Conservation (phyloP, 2,888 invertebrate genomes). For the Scaptomyza cyrtandrae region DNA sequence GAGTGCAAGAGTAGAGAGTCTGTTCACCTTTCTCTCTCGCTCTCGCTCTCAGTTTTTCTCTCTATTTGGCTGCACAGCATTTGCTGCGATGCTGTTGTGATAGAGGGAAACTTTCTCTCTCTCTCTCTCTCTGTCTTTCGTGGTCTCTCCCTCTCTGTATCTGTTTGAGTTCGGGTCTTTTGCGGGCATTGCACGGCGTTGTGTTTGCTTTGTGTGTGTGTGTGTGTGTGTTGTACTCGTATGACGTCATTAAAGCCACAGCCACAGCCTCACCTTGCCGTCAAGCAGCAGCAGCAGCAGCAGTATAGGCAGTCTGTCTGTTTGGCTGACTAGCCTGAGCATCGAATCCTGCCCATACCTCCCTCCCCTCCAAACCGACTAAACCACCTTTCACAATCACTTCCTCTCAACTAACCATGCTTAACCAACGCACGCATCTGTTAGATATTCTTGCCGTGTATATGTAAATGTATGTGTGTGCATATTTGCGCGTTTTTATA, state of each 20-base stretch:
- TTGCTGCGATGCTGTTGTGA: conserved; percentile 47
- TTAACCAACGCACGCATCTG: conserved; percentile 44
- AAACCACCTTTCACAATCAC: neutral
- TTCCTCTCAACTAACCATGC: conserved; percentile 5
- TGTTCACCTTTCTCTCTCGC: neutral
- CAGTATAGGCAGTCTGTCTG: neutral
- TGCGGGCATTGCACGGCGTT: conserved; percentile 67
- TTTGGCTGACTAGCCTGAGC: conserved; percentile 24
- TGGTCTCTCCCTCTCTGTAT: neutral
- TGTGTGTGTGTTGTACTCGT: conserved; percentile 42
- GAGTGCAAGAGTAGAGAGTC: conserved; percentile 1
- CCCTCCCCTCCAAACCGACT: no score
- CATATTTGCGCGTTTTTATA: conserved; percentile 72
- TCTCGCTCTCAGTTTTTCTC: neutral
- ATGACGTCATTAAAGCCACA: conserved; percentile 75
- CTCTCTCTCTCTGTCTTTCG: conserved; percentile 4
- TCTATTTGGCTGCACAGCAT: conserved; percentile 36
- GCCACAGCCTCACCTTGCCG: conserved; percentile 68
- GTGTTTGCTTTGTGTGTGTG: conserved; percentile 23
- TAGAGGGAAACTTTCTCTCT: conserved; percentile 16
- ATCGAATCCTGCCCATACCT: neutral
- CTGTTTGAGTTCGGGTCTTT: conserved; percentile 39
- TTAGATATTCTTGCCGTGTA: conserved; percentile 45
- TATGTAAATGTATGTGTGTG: conserved; percentile 21
- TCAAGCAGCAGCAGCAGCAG: conserved; percentile 21